phyloP scores from a whole-genome alignment of 2,113 vertebrate species.

The Crotalus helleri region DNA sequence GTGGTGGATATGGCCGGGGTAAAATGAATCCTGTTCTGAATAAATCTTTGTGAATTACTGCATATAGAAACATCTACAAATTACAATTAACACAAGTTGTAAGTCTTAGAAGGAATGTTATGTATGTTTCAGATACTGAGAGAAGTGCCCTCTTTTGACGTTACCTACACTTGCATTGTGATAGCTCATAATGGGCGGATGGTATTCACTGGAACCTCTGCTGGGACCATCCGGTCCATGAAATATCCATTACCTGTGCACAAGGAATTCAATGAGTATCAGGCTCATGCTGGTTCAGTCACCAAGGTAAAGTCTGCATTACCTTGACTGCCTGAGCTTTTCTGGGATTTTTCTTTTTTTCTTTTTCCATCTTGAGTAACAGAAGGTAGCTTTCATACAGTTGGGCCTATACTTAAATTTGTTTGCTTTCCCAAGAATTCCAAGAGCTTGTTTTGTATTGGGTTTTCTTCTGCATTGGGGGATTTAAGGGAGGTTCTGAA shows the following conservation, averaged over 20 bases:
- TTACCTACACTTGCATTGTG: slow-evolving; percentile 75
- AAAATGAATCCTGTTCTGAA: background rate
- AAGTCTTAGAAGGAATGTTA: background rate
- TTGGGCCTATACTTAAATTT: background rate
- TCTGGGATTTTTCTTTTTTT: background rate
- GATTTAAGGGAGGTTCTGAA: too few relatives aligned
- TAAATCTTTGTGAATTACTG: background rate
- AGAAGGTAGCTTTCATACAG: background rate
- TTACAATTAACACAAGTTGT: background rate
- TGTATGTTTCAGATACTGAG: slow-evolving; percentile 76
- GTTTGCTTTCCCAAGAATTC: background rate
- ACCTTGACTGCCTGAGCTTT: background rate
- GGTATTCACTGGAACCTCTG: slow-evolving; percentile 85
- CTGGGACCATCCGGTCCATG: slow-evolving; percentile 81
- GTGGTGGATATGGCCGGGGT: background rate
- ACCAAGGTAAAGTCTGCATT: slow-evolving; percentile 78
- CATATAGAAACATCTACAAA: background rate
- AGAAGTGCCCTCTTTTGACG: slow-evolving; percentile 76
- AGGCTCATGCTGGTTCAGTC: slow-evolving; percentile 85
- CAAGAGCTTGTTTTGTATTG: background rate
- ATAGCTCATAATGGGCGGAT: slow-evolving; percentile 80
- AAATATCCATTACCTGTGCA: slow-evolving; percentile 82
- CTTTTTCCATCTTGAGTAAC: background rate
- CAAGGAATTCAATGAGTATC: slow-evolving; percentile 83
- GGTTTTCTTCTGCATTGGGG: background rate